Conservation (phyloP, 2,797 vertebrate genomes). For the Threskiornis aethiopicus region DNA sequence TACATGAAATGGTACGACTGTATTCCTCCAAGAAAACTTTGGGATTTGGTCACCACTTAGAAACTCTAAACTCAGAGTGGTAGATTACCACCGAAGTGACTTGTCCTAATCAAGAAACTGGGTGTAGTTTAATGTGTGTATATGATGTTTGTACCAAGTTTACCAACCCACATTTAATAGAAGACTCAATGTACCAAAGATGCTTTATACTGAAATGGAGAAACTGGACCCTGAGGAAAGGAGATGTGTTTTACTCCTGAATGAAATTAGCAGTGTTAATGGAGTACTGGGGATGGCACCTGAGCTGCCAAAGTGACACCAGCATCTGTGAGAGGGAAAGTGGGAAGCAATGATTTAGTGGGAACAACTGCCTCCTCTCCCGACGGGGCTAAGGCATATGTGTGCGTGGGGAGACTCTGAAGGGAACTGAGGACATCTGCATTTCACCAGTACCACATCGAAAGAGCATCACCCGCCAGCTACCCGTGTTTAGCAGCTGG, state of each 20-base stretch:
- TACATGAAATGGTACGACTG: not conserved
- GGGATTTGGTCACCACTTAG: not conserved
- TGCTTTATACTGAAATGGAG: not conserved
- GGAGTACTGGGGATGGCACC: not conserved
- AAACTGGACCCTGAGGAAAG: not conserved
- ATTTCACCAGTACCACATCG: not conserved
- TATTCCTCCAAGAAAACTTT: not conserved
- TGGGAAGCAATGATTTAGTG: not conserved
- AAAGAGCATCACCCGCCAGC: not conserved
- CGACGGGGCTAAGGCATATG: rapidly evolving
- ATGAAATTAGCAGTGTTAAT: not conserved
- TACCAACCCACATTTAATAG: not conserved
- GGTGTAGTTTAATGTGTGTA: not conserved
- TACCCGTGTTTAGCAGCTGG: not conserved
- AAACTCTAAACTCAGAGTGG: not conserved
- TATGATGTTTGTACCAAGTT: not conserved
- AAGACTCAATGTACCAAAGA: not conserved
- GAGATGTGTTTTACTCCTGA: not conserved
- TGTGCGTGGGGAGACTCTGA: not conserved
- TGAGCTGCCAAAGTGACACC: not conserved
- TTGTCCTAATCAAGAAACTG: not conserved
- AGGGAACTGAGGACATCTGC: not conserved
- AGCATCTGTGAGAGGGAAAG: not conserved
- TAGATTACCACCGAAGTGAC: not conserved
- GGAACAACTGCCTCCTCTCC: not conserved